These are phyloP conservation scores for Heliconius congener DNA, from an alignment of 1,140 invertebrate genomes.

Conservation along the genomic window DNA sequence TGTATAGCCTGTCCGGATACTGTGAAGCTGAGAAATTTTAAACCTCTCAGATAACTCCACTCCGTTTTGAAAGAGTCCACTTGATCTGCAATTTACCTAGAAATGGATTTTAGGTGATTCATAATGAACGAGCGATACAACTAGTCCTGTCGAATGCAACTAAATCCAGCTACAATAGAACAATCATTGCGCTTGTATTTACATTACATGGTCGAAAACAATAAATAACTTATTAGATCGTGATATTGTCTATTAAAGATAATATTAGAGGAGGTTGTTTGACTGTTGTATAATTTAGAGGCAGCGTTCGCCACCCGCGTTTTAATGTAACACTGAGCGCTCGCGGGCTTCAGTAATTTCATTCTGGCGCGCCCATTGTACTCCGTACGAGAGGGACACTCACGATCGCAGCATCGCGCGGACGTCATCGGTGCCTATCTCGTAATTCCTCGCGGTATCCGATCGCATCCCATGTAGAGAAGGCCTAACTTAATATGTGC, in stretches of 20 bases:
- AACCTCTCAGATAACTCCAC: neutral
- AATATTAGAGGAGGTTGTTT: conserved; percentile 40
- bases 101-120: conserved; percentile 4
- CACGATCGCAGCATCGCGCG: conserved; percentile 70
- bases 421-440: conserved; percentile 67
- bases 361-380: conserved; percentile 57
- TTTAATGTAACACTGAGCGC: conserved; percentile 57
- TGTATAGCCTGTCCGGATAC: conserved; percentile 25
- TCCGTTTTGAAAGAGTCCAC: conserved; percentile 1
- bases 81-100: conserved; percentile 4
- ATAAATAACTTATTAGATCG: conserved; percentile 33
- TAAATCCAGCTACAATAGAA: conserved; percentile 10
- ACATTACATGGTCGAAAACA: conserved; percentile 18
- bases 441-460: conserved; percentile 63
- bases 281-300: conserved; percentile 35
- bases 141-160: neutral
- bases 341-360: conserved; percentile 61
- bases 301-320: conserved; percentile 54
- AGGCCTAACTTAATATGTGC: conserved; percentile 79
- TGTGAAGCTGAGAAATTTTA: conserved; percentile 8
- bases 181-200: conserved; percentile 18
- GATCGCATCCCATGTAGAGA: conserved; percentile 70
- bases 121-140: neutral
- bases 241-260: conserved; percentile 39
- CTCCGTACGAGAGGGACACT: conserved; percentile 59